Evolutionary conservation across 2,797 vertebrate species (phyloP).

Genomic region (Poecilia picta): DNA sequence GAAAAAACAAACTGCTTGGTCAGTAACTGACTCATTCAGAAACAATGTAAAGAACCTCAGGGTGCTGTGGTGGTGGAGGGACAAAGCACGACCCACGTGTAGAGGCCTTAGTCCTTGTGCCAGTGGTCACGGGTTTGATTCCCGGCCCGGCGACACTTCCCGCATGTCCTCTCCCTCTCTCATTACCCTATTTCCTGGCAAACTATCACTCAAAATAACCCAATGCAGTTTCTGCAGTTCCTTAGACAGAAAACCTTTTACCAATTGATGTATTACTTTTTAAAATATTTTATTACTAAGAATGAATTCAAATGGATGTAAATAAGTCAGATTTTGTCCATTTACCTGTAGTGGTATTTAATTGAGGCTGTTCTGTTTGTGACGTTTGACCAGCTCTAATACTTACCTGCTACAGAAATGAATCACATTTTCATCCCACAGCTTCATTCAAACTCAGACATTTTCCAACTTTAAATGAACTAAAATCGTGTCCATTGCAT

Average conservation of each 20-base stretch:
- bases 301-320: background rate
- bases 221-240: background rate
- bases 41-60: background rate
- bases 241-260: background rate
- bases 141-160: too few relatives aligned
- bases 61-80: too few relatives aligned
- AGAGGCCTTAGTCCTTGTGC: too few relatives aligned
- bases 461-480: constrained; percentile 14
- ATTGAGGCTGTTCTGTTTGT: background rate
- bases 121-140: too few relatives aligned
- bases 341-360: background rate
- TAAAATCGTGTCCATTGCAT: constrained; percentile 21
- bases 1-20: background rate
- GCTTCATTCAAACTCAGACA: constrained; percentile 6
- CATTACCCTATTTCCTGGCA: too few relatives aligned
- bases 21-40: background rate
- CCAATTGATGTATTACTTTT: background rate
- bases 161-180: too few relatives aligned
- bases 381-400: background rate
- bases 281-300: background rate
- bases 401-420: background rate
- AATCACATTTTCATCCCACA: constrained; percentile 9
- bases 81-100: too few relatives aligned
- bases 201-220: background rate
- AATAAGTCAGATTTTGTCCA: background rate